Conservation (phyloP, 2,888 invertebrate genomes). For the Parnassius mnemosyne region DNA sequence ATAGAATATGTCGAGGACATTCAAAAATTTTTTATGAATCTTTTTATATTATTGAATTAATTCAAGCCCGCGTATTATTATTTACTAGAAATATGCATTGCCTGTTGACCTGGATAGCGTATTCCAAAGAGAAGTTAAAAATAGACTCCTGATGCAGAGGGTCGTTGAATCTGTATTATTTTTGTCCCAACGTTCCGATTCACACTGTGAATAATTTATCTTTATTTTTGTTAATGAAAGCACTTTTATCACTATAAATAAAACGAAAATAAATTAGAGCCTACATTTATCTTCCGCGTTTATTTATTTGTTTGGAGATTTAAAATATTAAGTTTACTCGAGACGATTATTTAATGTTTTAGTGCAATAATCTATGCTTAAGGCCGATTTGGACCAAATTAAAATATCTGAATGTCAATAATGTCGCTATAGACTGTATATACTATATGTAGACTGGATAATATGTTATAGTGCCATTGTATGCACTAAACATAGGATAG, state of each 20-base stretch:
- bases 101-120: constrained; percentile 60
- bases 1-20: no score
- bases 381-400: no score
- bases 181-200: constrained; percentile 40
- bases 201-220: constrained; percentile 30
- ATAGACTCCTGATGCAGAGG: constrained; percentile 54
- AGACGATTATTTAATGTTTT: neutral
- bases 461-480: no score
- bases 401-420: no score
- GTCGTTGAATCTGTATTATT: constrained; percentile 52
- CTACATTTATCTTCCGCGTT: constrained; percentile 12
- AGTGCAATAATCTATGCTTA: no score
- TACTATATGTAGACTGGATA: no score
- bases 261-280: no score
- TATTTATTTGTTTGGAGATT: constrained; percentile 8
- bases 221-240: constrained; percentile 20
- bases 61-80: neutral
- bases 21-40: no score
- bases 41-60: no score
- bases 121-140: constrained; percentile 53
- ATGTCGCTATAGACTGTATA: no score
- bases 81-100: constrained; percentile 3
- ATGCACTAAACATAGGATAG: no score
- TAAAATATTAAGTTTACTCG: neutral
- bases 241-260: constrained; percentile 11